A percentile compares a stretch with the other conserved stretches of the same genome.
Evolutionary conservation across 2,797 vertebrate genomes (phyloP).

Genomic region (Notoglanidium macrostoma): DNA sequence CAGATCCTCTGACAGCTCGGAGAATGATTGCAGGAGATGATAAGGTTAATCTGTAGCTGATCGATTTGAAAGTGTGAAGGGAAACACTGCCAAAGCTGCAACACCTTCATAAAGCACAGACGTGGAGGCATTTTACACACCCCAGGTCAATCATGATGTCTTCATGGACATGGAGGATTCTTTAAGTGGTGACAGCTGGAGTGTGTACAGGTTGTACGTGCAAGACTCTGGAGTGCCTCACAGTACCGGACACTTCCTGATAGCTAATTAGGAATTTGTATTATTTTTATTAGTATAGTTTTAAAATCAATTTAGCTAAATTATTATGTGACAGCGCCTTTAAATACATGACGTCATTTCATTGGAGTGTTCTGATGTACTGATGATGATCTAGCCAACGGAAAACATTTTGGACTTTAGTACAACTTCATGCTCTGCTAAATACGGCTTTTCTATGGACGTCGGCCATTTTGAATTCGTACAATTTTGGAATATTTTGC

Average conservation of each 20-base stretch:
- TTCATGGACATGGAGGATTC: slow-evolving; percentile 34
- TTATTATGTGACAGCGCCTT: background rate
- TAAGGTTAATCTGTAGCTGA: slow-evolving; percentile 54
- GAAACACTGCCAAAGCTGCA: slow-evolving; percentile 47
- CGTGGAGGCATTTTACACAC: slow-evolving; percentile 37
- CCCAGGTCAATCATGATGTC: slow-evolving; percentile 48
- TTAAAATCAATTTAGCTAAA: background rate
- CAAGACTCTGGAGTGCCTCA: background rate
- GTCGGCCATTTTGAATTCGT: background rate
- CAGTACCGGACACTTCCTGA: background rate
- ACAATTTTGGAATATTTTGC: background rate
- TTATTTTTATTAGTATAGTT: too few relatives aligned
- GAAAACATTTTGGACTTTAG: background rate
- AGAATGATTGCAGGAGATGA: slow-evolving; percentile 51
- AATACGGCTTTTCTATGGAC: background rate
- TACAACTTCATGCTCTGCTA: background rate
- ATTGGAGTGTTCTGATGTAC: background rate
- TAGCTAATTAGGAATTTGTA: background rate
- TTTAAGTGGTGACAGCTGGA: slow-evolving; percentile 7
- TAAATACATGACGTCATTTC: background rate
- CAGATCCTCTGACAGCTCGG: slow-evolving; percentile 18
- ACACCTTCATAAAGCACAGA: slow-evolving; percentile 46
- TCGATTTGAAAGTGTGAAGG: slow-evolving; percentile 54
- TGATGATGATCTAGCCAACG: background rate
- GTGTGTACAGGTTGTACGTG: background rate